phyloP scores from a whole-genome alignment of 2,797 vertebrate genomes.

The Morus bassanus region DNA sequence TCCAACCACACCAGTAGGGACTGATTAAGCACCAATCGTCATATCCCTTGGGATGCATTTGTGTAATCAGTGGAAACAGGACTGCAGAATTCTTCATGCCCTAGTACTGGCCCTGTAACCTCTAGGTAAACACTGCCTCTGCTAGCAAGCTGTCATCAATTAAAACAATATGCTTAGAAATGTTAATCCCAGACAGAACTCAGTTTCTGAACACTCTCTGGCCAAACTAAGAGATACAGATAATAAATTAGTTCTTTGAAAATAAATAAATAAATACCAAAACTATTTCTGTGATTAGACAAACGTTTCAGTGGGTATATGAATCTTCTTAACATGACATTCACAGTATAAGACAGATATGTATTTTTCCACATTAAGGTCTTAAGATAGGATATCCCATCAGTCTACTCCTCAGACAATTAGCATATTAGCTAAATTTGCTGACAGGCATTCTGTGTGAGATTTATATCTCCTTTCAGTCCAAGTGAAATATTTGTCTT shows the following conservation, averaged over 20 bases:
- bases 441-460: slow-evolving; percentile 61
- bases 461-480: slow-evolving; percentile 59
- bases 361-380: slow-evolving; percentile 30
- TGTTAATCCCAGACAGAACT: background rate
- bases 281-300: background rate
- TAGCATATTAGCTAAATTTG: slow-evolving; percentile 64
- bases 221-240: background rate
- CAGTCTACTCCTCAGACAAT: slow-evolving; percentile 47
- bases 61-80: background rate
- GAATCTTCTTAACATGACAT: slow-evolving; percentile 35
- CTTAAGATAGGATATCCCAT: slow-evolving; percentile 52
- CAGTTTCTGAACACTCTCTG: background rate
- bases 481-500: slow-evolving; percentile 77
- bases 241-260: background rate
- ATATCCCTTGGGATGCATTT: background rate
- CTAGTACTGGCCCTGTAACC: background rate
- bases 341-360: background rate
- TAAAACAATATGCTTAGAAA: background rate
- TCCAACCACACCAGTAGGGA: background rate
- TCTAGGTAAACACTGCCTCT: background rate
- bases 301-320: slow-evolving; percentile 7
- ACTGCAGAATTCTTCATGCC: background rate
- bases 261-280: background rate
- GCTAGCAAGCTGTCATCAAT: slow-evolving; percentile 5
- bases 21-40: background rate